Percentiles rank a stretch among this genome's conserved stretches.
These are phyloP conservation scores for Suricata suricatta DNA, from an alignment of 2,113 vertebrate species.

Conservation along the genomic window DNA sequence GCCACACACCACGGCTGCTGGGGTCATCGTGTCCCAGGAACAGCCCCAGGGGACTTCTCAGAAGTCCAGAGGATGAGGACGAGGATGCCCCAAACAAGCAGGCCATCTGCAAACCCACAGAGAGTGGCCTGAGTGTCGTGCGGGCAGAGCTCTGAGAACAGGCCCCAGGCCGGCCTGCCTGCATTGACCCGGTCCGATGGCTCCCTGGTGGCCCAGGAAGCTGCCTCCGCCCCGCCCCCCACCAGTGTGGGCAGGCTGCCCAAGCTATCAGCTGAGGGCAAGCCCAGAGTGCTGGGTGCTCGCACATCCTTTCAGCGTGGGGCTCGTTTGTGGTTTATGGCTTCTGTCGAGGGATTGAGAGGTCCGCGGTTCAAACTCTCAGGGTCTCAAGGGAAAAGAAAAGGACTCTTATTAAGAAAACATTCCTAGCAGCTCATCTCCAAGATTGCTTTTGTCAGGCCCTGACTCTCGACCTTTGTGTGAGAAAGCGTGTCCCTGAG, in stretches of 20 bases:
- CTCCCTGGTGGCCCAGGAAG: conserved; percentile 52
- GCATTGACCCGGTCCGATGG: conserved; percentile 66
- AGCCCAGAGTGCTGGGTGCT: conserved; percentile 71
- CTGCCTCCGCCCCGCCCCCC: neutral
- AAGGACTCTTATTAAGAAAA: conserved; percentile 59
- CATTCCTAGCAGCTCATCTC: conserved; percentile 45
- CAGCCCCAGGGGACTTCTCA: neutral
- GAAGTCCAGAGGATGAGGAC: neutral
- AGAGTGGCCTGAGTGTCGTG: neutral
- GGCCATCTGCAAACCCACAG: rapidly evolving
- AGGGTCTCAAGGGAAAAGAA: conserved; percentile 74
- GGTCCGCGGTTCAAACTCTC: conserved; percentile 83
- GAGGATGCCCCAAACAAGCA: rapidly evolving
- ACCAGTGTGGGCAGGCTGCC: conserved; percentile 74
- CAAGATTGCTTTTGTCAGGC: conserved; percentile 37
- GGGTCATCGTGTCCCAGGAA: neutral
- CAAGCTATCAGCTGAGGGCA: conserved; percentile 71
- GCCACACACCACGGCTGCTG: neutral
- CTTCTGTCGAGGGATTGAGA: conserved; percentile 81
- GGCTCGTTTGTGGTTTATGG: conserved; percentile 82
- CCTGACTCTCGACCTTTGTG: conserved; percentile 62
- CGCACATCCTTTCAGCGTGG: conserved; percentile 65
- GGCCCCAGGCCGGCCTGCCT: conserved; percentile 27
- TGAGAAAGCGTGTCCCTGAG: conserved; percentile 70
- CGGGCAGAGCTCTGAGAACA: neutral